These are phyloP conservation scores for Helicoverpa armigera DNA, from an alignment of 1,140 invertebrate genomes.

Conservation along the genomic window DNA sequence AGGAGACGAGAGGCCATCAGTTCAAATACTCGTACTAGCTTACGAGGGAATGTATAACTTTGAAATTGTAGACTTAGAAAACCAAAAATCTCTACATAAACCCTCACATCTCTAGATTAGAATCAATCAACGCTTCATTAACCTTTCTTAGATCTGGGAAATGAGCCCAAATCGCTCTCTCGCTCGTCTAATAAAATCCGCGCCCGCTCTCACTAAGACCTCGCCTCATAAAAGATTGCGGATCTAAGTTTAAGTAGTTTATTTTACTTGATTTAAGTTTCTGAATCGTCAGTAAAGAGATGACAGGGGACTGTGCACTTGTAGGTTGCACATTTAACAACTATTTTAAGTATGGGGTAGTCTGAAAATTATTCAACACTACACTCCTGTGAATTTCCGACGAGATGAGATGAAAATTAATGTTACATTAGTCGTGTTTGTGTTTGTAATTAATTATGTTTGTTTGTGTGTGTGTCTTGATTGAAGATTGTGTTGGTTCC, in stretches of 20 bases:
- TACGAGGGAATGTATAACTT: too few relatives aligned
- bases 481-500: not conserved
- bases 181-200: not conserved
- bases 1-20: too few relatives aligned
- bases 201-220: slow-evolving; percentile 3
- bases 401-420: not conserved
- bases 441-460: slow-evolving; percentile 3
- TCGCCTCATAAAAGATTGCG: not conserved
- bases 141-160: too few relatives aligned
- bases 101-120: too few relatives aligned
- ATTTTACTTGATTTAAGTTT: slow-evolving; percentile 41
- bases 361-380: not conserved
- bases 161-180: too few relatives aligned
- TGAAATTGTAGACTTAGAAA: too few relatives aligned
- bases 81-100: too few relatives aligned
- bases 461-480: not conserved
- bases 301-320: not conserved
- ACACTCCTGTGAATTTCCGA: not conserved
- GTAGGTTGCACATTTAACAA: slow-evolving; percentile 1
- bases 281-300: not conserved
- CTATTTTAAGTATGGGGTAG: slow-evolving; percentile 8
- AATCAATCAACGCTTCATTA: too few relatives aligned
- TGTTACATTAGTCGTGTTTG: not conserved
- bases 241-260: slow-evolving; percentile 41
- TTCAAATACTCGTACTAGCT: too few relatives aligned